Evolutionary conservation across 1,140 invertebrate genomes (phyloP), one percentile per base, ranked within the genome.

Genomic region (Pachyrhynchus sulphureomaculatus): DNA sequence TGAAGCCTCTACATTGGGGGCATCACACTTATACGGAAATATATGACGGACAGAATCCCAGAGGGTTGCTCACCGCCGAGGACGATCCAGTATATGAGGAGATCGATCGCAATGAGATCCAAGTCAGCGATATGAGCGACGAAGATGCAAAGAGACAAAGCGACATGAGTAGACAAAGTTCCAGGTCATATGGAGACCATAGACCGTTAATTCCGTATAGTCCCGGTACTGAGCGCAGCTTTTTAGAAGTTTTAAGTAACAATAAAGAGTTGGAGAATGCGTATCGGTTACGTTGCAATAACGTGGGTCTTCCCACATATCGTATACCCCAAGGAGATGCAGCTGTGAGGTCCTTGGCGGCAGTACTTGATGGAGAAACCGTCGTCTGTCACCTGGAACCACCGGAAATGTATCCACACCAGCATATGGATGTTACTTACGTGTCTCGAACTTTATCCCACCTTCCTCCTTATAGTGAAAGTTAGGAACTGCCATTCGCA

Each of bases 11-110:
- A 17, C 77, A 78, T 83, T 83, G 77, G 86, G 41, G 59, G 10
- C 69, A 86, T 68, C 85, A 86, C 69, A 85, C 84, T 2, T 86
- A 86, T 68, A 84, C 82, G 2, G 84, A 86, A 69, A 86, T 86
- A 26, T 77, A 81, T 2, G 84, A 86, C 54, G 78, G 77, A 1
- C 72, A 80, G 1, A 72, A 70, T 6, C 74, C 70, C 15, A 68
- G 72, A 57, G 68, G 69, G 21, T 72, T 79, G 10, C 74, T 76
- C 26, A 39, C 47, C 18, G 77, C 77, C 51, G 83, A 85, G 62
- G 87, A 88, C 66, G 89, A 91, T 68, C 89, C 89, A 0, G 89
- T 91, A 1, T 91, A 91, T 72, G 90, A 91, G 73, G 89, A 91
- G 69, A 91, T 91, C 39, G 89, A 91, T 67, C 80, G 88, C 0